Percentiles rank a stretch among this genome's conserved stretches.
phyloP scores from a whole-genome alignment of 2,113 vertebrate genomes.

The Eurystomus gularis region DNA sequence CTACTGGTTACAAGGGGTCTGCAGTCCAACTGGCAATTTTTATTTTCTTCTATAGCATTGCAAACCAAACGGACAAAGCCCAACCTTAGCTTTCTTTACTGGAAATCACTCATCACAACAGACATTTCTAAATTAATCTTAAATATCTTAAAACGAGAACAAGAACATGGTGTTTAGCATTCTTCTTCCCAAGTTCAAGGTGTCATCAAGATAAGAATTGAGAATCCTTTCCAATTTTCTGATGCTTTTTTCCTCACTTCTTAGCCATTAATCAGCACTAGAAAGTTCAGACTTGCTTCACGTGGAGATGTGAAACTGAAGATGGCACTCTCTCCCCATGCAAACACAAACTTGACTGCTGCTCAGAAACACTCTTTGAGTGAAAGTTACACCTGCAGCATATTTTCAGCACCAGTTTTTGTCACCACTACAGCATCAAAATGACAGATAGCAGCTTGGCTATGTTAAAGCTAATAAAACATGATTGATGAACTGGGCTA shows the following conservation, averaged over 20 bases:
- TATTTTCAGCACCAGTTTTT: constrained; percentile 63
- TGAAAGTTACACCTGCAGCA: constrained; percentile 74
- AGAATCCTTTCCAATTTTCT: not conserved
- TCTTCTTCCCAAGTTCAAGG: not conserved
- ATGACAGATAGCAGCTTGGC: constrained; percentile 65
- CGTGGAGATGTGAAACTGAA: constrained; percentile 69
- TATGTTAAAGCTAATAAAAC: constrained; percentile 71
- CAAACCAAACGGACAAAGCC: not conserved
- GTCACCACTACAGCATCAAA: constrained; percentile 56
- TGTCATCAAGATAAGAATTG: not conserved
- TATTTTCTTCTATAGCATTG: not conserved
- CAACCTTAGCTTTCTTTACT: not conserved
- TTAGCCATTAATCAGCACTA: not conserved
- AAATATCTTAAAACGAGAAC: not conserved
- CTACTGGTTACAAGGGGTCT: not conserved
- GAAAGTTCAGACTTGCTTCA: not conserved
- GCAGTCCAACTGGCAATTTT: not conserved
- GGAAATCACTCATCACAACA: not conserved
- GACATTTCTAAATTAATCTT: not conserved
- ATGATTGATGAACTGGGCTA: constrained; percentile 78
- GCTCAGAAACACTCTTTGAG: constrained; percentile 41
- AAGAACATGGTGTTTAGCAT: not conserved
- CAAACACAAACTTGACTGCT: not conserved
- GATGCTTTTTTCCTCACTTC: not conserved
- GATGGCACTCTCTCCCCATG: constrained; percentile 81